Evolutionary conservation across 1,140 invertebrate species (phyloP), one percentile per base, ranked within the genome.

Genomic region (Ctenoplectra terminalis): DNA sequence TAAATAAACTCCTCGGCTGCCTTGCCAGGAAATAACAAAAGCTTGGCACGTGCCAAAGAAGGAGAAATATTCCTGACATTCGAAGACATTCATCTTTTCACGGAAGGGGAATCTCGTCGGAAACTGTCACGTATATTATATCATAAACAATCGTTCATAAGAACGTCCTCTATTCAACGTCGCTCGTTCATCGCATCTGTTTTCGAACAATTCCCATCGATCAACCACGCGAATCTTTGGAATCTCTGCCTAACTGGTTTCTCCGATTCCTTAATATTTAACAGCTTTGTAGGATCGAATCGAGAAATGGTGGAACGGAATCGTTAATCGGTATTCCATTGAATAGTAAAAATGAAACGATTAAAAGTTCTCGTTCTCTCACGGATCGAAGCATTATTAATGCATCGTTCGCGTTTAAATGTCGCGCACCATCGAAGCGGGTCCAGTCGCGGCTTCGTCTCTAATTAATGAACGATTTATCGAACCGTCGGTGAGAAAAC

Each of bases 311-410:
- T 17, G 8, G 8, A 13, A 23, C 8, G 31, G 20, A 29, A 75
- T 87, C 79, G 86, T 87, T 87, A 70, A 87, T 50, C 72, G 61
- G 46, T 48, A 67, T 54, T 54, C 54, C 61, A 48, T 69, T 52
- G 66, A 43, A 31, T 34, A 52, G 58, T 67, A 58, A 85, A 86
- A 69, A 85, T 82, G 73, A 63, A 63, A 56, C 82, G 85, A 86
- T 87, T 83, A 86, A 87, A 87, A 87, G 74, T 86, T 85, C 56
- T 56, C 37, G n/a, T n/a, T n/a, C 17, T 71, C 1, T 4, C 46
- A 46, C 23, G 58, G 52, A 54, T 31, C 64, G 58, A 43, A 40
- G 31, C 63, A 85, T 87, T 87, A 83, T 87, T 75, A 79, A 86
- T 82, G 72, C 77, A 73, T 54, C 66, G 52, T 80, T 80, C 75